phyloP scores from a whole-genome alignment of 2,113 vertebrate species.

The Petaurus breviceps region DNA sequence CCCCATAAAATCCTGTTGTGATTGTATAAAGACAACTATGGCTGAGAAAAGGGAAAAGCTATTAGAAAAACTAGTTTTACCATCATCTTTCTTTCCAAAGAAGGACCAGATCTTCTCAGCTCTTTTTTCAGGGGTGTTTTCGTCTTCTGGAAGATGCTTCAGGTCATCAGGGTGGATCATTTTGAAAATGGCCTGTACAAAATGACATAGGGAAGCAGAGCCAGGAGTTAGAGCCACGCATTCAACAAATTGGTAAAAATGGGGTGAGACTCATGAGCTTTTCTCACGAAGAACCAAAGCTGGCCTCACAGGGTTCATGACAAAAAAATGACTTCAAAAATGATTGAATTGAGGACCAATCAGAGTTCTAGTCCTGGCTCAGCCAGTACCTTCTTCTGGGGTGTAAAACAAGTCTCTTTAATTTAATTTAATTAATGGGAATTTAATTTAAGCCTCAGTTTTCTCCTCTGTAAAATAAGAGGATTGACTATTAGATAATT shows the following conservation, averaged over 20 bases:
- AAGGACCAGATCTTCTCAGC: conserved; percentile 90
- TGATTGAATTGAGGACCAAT: background rate
- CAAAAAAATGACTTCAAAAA: background rate
- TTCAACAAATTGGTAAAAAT: background rate
- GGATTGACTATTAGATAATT: background rate
- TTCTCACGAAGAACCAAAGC: background rate
- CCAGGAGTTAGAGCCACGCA: background rate
- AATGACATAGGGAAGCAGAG: conserved; percentile 1
- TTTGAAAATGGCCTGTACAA: conserved; percentile 91
- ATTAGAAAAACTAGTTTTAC: conserved; percentile 75
- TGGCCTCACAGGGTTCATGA: background rate
- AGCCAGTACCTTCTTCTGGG: background rate
- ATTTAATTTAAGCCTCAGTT: background rate
- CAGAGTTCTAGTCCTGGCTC: background rate
- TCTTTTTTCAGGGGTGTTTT: conserved; percentile 91
- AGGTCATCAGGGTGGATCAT: conserved; percentile 89
- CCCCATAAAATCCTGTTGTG: background rate
- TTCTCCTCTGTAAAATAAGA: background rate
- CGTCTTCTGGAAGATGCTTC: conserved; percentile 88
- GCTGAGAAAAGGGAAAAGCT: background rate
- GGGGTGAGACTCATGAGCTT: rapidly evolving
- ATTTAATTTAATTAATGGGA: too few species aligned
- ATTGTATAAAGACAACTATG: background rate
- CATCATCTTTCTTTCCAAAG: conserved; percentile 92
- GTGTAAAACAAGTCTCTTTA: background rate